Evolutionary conservation across 2,113 vertebrate species (phyloP).

Genomic region (Oreochromis niloticus): DNA sequence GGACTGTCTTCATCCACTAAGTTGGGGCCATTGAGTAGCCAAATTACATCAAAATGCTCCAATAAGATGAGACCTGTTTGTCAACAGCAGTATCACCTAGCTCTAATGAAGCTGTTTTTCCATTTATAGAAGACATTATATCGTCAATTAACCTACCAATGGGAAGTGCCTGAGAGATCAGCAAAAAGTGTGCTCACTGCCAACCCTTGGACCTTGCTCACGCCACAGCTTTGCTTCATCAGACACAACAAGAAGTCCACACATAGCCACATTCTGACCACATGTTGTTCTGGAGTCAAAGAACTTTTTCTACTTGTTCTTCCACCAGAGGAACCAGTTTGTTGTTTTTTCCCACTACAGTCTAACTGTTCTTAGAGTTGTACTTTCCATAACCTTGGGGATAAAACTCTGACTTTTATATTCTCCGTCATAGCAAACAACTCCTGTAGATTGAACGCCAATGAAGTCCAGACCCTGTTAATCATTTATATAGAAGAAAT

Average conservation of each 20-base stretch:
- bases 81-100: neutral
- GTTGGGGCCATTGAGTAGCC: neutral
- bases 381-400: neutral
- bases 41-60: neutral
- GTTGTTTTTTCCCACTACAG: fast-evolving
- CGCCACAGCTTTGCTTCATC: neutral
- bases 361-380: neutral
- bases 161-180: neutral
- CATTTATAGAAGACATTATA: neutral
- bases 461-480: neutral
- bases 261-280: neutral
- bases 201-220: neutral
- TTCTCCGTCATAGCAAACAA: neutral
- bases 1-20: neutral
- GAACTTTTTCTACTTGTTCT: neutral
- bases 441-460: neutral
- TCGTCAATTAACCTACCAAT: neutral
- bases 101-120: neutral
- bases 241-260: neutral
- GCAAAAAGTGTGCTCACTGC: neutral
- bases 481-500: neutral
- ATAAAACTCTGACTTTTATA: neutral
- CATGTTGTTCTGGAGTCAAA: neutral
- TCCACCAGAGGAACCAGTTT: neutral
- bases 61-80: neutral